Evolutionary conservation across 1,140 invertebrate species (phyloP), one percentile per base, ranked within the genome.

Genomic region (Radopholus similis): DNA sequence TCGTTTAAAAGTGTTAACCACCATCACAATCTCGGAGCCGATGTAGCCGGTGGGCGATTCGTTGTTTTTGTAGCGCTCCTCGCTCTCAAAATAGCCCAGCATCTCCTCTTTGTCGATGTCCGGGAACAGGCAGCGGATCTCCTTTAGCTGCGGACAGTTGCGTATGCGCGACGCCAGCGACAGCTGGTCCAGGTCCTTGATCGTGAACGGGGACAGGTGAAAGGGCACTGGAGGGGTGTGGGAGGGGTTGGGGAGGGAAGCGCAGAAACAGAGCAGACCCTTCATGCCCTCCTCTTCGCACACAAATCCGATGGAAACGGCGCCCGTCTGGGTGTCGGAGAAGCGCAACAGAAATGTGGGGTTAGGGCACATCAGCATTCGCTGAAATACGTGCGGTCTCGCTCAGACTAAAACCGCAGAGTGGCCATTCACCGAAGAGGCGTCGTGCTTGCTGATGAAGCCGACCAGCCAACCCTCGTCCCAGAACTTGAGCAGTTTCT

Each of bases 381-480:
- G 35, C 54, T 73, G 42, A 51, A 21, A 21, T 3, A 23, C 8
- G 1, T 3, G n/a, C 8, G 44, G 18, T 21, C 2, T 21, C 8
- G 47, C 23, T 26, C 9, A 51, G 21, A 51, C 9, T 4, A 28
- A 51, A 11, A 21, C 4, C 4, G 21, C 15, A 47, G 6, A 47
- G 6, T 5, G 15, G 26, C 26, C n/a, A 51, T 28, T 51, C 21
- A 51, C 47, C 2, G 56, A 40, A 34, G 79, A 77, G 2, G 79
- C 79, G 30, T 80, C 78, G 4, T 82, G 55, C 62, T 83, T 82
- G 34, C 74, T 75, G 42, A 81, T 82, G 44, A 81, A 81, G 15
- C 79, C 79, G 55, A 78, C 68, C 6, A 82, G 64, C 79, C 81
- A 81, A n/a, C 79, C 79, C 64, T 81, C 79, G 68, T 81, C 79